These are phyloP conservation scores for Monodelphis domestica DNA, from an alignment of 2,797 vertebrate species.

Conservation along the genomic window DNA sequence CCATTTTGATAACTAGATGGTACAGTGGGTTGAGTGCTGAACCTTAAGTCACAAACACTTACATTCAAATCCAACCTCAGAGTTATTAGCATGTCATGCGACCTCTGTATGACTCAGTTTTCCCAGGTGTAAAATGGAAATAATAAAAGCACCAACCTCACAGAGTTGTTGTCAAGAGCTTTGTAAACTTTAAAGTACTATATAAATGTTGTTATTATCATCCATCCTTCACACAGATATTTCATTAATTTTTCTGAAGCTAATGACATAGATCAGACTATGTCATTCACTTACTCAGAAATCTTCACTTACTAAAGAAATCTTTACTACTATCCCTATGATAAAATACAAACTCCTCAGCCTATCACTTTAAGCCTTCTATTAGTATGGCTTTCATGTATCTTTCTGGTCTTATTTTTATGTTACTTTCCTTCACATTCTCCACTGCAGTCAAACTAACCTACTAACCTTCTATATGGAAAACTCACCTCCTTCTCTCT, in stretches of 20 bases:
- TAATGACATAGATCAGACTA: not conserved
- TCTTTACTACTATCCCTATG: not conserved
- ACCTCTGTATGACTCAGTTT: not conserved
- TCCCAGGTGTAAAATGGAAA: not conserved
- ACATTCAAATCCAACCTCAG: not conserved
- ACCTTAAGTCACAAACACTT: not conserved
- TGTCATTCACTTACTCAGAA: not conserved
- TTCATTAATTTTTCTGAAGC: not conserved
- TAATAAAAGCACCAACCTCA: not conserved
- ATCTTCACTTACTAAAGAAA: not conserved
- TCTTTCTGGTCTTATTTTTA: not conserved
- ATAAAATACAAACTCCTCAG: not conserved
- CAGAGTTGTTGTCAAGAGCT: not conserved
- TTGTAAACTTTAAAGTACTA: not conserved
- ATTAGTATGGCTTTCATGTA: not conserved
- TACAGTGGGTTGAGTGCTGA: not conserved
- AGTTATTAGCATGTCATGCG: not conserved
- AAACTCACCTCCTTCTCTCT: not conserved
- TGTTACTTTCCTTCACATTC: not conserved
- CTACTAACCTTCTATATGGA: not conserved
- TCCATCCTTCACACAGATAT: not conserved
- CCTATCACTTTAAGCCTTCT: not conserved
- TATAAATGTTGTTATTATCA: not conserved
- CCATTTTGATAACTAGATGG: not conserved
- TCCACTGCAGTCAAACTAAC: not conserved